Percentiles rank a stretch among this genome's conserved stretches.
phyloP scores from a whole-genome alignment of 2,113 vertebrate genomes.

The Sorex fumeus region DNA sequence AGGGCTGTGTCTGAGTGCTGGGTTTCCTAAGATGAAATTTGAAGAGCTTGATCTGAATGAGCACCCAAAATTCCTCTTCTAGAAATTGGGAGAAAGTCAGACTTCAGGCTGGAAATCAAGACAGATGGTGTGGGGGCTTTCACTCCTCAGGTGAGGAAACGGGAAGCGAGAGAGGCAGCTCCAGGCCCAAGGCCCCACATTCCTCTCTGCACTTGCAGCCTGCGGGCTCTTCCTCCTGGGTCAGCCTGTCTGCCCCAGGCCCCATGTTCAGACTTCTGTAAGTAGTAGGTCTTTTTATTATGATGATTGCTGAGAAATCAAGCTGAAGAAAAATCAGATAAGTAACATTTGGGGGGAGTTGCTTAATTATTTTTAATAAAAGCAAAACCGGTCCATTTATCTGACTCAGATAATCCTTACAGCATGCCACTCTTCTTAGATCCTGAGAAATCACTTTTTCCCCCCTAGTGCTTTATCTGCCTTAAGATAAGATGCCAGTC shows the following conservation, averaged over 20 bases:
- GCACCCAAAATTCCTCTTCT: not conserved
- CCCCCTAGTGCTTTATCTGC: not conserved
- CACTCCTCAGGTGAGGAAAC: not conserved
- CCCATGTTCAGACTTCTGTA: conserved; percentile 1
- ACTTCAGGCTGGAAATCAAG: not conserved
- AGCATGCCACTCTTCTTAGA: not conserved
- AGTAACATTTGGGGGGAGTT: conserved; percentile 43
- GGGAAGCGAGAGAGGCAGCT: not conserved
- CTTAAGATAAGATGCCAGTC: not conserved
- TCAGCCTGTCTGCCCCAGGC: not conserved
- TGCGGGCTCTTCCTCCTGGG: not conserved
- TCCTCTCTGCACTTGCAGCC: no score
- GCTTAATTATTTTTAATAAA: conserved; percentile 52
- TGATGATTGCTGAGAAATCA: conserved; percentile 25
- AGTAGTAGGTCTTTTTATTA: conserved; percentile 1
- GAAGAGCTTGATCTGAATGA: not conserved
- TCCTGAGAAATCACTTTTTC: not conserved
- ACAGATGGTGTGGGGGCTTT: not conserved
- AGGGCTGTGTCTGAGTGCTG: not conserved
- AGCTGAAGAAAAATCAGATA: conserved; percentile 43
- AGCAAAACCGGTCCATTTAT: conserved; percentile 54
- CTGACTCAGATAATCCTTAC: not conserved
- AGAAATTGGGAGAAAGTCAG: not conserved
- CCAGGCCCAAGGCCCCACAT: no score
- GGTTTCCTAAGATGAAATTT: not conserved